phyloP scores from a whole-genome alignment of 2,797 vertebrate species.

The Sciaenops ocellatus region DNA sequence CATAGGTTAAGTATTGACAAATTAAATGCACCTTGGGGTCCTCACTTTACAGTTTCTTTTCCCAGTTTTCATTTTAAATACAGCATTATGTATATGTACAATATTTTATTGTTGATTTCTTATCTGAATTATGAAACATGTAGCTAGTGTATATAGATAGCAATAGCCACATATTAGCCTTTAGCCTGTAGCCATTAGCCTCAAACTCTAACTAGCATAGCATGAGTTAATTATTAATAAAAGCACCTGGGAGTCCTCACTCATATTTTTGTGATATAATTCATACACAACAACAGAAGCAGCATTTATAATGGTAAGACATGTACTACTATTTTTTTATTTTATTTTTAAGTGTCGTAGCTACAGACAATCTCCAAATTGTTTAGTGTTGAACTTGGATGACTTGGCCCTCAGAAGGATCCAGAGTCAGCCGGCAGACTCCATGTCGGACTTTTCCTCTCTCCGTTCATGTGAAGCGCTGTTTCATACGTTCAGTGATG shows the following conservation, averaged over 20 bases:
- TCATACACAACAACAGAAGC: neutral
- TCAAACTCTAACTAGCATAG: neutral
- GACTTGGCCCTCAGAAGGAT: slow-evolving; percentile 9
- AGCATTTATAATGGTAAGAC: neutral
- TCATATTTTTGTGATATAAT: neutral
- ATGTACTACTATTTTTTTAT: neutral
- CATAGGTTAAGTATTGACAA: neutral
- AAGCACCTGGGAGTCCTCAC: neutral
- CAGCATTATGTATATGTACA: no score
- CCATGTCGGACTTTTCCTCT: slow-evolving; percentile 61
- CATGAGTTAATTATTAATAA: neutral
- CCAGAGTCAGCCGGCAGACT: slow-evolving; percentile 31
- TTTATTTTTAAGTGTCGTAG: neutral
- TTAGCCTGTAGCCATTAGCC: neutral
- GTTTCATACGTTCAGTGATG: slow-evolving; percentile 72
- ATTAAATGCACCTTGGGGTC: slow-evolving; percentile 2
- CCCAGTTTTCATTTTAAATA: no score
- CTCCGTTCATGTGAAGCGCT: slow-evolving; percentile 67
- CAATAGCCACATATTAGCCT: no score
- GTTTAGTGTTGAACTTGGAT: no score
- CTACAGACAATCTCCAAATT: fast-evolving
- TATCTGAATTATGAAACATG: no score
- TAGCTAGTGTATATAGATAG: no score
- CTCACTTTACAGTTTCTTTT: neutral
- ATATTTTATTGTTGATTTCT: no score